Conservation (phyloP, 2,888 invertebrate genomes). For the Drosophila hamatofila region DNA sequence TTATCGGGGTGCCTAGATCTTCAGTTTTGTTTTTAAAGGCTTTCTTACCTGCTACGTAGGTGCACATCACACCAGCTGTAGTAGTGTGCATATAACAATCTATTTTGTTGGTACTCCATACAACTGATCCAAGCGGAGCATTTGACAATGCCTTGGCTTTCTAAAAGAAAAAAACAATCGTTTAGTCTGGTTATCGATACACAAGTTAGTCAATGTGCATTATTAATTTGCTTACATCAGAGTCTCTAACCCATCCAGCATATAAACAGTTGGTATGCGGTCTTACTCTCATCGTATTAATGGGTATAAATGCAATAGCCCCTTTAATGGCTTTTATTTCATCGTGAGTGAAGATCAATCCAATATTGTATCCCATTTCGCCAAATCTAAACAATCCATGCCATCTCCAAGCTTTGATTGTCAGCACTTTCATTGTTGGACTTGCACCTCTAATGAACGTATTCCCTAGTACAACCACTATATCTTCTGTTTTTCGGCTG, state of each 20-base stretch:
- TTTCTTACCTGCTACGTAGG: no score
- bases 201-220: not conserved
- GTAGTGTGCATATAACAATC: not conserved
- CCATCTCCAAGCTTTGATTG: not conserved
- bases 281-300: accelerated
- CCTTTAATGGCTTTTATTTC: not conserved
- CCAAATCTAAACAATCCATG: not conserved
- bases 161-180: not conserved
- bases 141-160: no score
- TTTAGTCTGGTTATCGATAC: not conserved
- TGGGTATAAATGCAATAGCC: not conserved
- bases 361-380: not conserved
- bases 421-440: not conserved
- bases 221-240: not conserved
- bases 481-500: accelerated
- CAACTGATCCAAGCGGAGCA: not conserved
- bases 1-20: not conserved
- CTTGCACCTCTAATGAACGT: not conserved
- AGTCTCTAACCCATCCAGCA: not conserved
- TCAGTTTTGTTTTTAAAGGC: no score
- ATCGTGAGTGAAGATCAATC: not conserved
- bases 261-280: not conserved
- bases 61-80: not conserved
- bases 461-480: not conserved
- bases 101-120: not conserved